Conservation (phyloP, 2,888 invertebrate genomes). For the Melangyna quadrimaculata region DNA sequence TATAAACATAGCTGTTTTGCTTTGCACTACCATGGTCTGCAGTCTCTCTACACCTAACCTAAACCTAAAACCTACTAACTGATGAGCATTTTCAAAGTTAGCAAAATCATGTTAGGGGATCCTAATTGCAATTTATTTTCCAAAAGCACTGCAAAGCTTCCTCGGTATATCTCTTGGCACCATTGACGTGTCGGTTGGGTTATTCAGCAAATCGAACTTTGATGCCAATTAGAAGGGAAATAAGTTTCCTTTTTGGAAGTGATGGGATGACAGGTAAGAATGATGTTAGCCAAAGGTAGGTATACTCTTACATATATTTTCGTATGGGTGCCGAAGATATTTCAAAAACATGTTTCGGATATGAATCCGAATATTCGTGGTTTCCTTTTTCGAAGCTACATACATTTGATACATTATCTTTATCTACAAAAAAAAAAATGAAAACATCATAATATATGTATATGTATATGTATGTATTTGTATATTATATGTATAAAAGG, state of each 20-base stretch:
- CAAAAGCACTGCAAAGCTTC: not conserved
- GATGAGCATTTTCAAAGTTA: not conserved
- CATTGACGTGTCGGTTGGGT: not conserved
- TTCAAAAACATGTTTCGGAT: not conserved
- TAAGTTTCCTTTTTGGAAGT: slow-evolving; percentile 22
- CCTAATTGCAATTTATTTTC: slow-evolving; percentile 36
- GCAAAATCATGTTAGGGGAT: slow-evolving; percentile 31
- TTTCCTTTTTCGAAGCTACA: too few relatives aligned
- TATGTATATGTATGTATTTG: too few relatives aligned
- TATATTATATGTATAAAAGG: too few relatives aligned
- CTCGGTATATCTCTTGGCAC: not conserved
- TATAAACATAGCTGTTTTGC: not conserved
- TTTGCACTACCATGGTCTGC: not conserved
- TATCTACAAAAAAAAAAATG: too few relatives aligned
- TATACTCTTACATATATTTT: too few relatives aligned
- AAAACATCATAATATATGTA: too few relatives aligned
- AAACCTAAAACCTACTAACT: too few relatives aligned
- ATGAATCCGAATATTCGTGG: not conserved
- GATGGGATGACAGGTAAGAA: not conserved
- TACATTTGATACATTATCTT: too few relatives aligned
- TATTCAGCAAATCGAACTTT: slow-evolving; percentile 22
- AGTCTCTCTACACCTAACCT: not conserved
- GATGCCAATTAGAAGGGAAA: slow-evolving; percentile 46
- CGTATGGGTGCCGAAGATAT: not conserved
- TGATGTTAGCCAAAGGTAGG: not conserved